phyloP scores from a whole-genome alignment of 2,888 invertebrate genomes.

The Tipula unca region DNA sequence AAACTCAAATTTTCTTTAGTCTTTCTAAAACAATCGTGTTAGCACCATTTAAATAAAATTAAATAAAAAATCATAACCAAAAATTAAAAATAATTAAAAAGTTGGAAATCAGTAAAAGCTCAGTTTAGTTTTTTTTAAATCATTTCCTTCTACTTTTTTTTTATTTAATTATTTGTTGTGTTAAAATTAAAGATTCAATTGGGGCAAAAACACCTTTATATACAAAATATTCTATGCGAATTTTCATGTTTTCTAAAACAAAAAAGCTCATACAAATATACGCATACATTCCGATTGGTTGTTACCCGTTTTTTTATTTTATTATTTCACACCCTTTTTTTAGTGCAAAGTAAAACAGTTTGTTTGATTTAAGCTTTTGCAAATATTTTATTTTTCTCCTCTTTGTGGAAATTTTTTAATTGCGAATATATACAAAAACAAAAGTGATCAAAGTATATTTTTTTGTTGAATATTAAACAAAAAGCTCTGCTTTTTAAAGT shows the following conservation, averaged over 20 bases:
- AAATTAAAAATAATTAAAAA: background rate
- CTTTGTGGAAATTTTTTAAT: background rate
- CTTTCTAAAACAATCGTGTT: background rate
- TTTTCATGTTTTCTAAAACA: background rate
- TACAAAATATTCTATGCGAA: background rate
- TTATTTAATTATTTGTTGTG: background rate
- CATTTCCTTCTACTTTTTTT: background rate
- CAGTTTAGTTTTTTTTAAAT: background rate
- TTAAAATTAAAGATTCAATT: background rate
- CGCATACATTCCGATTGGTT: background rate
- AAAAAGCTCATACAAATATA: background rate
- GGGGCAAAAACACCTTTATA: background rate
- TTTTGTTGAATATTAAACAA: background rate
- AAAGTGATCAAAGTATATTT: background rate
- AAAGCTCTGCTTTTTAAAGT: background rate
- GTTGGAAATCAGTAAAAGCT: background rate
- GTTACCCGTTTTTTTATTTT: background rate
- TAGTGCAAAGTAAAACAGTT: background rate
- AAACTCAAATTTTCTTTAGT: background rate
- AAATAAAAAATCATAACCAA: background rate
- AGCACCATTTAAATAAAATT: background rate
- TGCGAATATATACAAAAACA: background rate
- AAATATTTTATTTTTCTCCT: background rate
- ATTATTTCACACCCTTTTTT: background rate
- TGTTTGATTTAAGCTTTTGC: background rate